phyloP scores from a whole-genome alignment of 1,140 invertebrate genomes.

The Theocolax elegans region DNA sequence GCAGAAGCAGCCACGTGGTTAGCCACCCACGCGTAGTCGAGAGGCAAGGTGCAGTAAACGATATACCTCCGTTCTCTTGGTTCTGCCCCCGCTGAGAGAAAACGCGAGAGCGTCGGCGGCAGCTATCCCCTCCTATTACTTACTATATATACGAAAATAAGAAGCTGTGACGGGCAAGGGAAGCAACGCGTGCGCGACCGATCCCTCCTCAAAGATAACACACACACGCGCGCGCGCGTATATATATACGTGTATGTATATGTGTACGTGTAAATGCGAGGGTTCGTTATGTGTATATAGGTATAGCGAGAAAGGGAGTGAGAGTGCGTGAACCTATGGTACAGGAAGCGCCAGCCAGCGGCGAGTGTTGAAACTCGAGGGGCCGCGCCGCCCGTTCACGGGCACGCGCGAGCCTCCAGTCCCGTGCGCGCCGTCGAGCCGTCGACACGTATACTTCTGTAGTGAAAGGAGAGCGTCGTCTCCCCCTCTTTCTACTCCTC shows the following conservation, averaged over 20 bases:
- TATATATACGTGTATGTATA: background rate
- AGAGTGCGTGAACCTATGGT: background rate
- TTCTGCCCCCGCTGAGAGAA: background rate
- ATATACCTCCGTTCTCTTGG: no score
- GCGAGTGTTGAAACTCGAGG: constrained; percentile 12
- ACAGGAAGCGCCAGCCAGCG: constrained; percentile 38
- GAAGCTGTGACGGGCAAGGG: no score
- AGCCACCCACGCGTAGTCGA: background rate
- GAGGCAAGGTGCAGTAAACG: constrained; percentile 4
- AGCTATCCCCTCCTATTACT: no score
- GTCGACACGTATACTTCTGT: constrained; percentile 19
- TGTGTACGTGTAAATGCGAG: background rate
- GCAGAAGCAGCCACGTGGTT: background rate
- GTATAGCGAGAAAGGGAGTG: background rate
- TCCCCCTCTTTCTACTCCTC: background rate
- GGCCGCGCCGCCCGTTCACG: constrained; percentile 21
- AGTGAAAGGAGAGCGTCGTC: background rate
- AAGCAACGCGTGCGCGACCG: no score
- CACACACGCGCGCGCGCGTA: no score
- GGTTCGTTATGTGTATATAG: background rate
- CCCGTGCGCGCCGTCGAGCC: constrained; percentile 34
- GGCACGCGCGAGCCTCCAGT: constrained; percentile 25
- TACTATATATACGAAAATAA: no score
- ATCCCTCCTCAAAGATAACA: no score
- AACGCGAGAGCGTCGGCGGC: background rate